These are phyloP conservation scores for Pseudorhombus dupliciocellatus DNA, from an alignment of 2,113 vertebrate species.

Conservation along the genomic window DNA sequence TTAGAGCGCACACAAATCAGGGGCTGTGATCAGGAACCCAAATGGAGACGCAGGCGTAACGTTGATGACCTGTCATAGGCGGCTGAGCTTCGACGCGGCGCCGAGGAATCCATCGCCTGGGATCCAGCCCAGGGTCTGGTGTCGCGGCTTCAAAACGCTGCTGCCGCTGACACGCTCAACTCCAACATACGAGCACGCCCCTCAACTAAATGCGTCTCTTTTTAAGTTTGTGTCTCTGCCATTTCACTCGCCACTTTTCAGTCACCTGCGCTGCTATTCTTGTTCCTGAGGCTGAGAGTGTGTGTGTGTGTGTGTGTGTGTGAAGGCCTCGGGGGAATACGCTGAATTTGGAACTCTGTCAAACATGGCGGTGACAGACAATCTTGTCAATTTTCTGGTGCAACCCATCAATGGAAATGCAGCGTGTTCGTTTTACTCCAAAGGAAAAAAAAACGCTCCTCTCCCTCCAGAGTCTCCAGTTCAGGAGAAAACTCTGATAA, in stretches of 20 bases:
- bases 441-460: conserved; percentile 7
- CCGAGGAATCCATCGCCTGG: conserved; percentile 57
- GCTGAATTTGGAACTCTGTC: conserved; percentile 39
- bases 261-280: not conserved
- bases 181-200: conserved; percentile 30
- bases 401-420: conserved; percentile 62
- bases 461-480: conserved; percentile 42
- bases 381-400: conserved; percentile 57
- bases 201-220: conserved; percentile 16
- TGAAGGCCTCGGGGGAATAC: conserved; percentile 23
- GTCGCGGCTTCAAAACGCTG: conserved; percentile 11
- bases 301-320: not conserved
- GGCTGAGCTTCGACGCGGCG: conserved; percentile 63
- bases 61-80: conserved; percentile 76
- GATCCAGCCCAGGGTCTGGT: conserved; percentile 42
- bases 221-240: conserved; percentile 34
- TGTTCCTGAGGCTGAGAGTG: conserved; percentile 1
- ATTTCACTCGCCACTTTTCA: conserved; percentile 25
- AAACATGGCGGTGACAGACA: conserved; percentile 59
- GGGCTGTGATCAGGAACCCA: conserved; percentile 70
- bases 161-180: conserved; percentile 32
- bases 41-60: conserved; percentile 68
- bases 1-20: conserved; percentile 73
- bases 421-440: conserved; percentile 23
- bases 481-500: conserved; percentile 52